Percentiles rank a stretch among this genome's conserved stretches.
These are phyloP conservation scores for Hipposideros larvatus DNA, from an alignment of 2,797 vertebrate species.

Conservation along the genomic window DNA sequence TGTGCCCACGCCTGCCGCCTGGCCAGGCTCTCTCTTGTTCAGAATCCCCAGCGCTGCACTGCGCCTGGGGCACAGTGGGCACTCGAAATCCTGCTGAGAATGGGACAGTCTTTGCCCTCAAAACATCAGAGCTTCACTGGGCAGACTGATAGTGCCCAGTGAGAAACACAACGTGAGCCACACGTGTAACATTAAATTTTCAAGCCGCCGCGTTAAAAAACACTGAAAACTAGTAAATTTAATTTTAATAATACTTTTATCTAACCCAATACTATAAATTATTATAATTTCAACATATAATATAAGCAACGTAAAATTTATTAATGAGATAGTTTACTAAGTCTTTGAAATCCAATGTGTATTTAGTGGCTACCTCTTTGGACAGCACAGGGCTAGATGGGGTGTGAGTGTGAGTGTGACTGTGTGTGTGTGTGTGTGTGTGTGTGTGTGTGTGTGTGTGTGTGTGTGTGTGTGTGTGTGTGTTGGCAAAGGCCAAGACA, in stretches of 20 bases:
- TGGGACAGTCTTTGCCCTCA: background rate
- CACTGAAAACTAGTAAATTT: background rate
- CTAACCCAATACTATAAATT: background rate
- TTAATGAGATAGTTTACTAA: background rate
- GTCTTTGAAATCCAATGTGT: background rate
- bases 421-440: too few species aligned
- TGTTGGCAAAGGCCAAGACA: background rate
- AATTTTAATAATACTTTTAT: background rate
- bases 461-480: background rate
- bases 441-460: background rate
- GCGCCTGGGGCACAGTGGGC: background rate
- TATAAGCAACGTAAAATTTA: background rate
- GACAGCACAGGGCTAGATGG: background rate
- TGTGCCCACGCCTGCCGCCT: background rate
- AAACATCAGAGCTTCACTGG: background rate
- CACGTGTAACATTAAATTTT: background rate
- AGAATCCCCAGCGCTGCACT: background rate
- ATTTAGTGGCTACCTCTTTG: background rate
- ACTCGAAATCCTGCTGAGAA: background rate
- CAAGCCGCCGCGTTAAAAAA: background rate
- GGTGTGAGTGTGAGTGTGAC: background rate
- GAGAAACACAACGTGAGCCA: background rate
- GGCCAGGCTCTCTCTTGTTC: background rate
- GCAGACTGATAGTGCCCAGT: fast-evolving
- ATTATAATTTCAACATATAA: background rate